Base-by-base conservation (phyloP, 2,113 vertebrate genomes). In the Recurvirostra avosetta region DNA sequence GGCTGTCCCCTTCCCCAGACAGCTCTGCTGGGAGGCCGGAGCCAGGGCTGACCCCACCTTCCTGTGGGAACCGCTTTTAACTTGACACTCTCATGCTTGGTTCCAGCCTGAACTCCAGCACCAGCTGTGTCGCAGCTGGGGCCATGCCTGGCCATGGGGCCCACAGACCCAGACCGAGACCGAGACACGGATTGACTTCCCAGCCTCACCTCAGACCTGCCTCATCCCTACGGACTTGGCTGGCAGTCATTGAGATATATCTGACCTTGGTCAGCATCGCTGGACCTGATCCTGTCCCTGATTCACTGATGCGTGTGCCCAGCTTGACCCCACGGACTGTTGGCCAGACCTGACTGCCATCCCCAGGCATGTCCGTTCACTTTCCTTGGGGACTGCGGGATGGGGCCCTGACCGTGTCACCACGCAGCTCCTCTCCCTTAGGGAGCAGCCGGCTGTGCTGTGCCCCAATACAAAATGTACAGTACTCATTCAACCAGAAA, bases 301-400 rank as follows among this genome's bases (percentile, higher is more conserved):
- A 43, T 15, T 32, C 49, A 25, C 34, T 22, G 32, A 23, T 12
- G 25, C 49, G 22, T 50, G 49, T 50, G 49, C 49, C 23, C 49
- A 25, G 49, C 49, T 25, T 50, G 49, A 15, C 15, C 15, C 16
- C 14, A 2, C 0, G 5, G 61, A 18, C 32, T 0, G 1, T 4
- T 55, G 65, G 14, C 11, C 53, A 50, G 38, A 71, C 27, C 32
- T 41, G 65, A 8, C 49, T 45, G n/a, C 18, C 67, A 11, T 1
- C 19, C 10, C 36, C 40, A 25, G 10, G 25, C 6, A 2, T 6
- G 16, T 10, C 18, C 4, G 0, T 4, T 29, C 43, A 29, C 58
- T 18, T 15, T 36, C 21, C 11, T 2, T 6, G 20, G 50, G 68
- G 36, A 2, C 49, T 2, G 34, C 1, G 1, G 27, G 34, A 29